These are phyloP conservation scores for Philaenus spumarius DNA, from an alignment of 1,140 invertebrate species.

Conservation along the genomic window DNA sequence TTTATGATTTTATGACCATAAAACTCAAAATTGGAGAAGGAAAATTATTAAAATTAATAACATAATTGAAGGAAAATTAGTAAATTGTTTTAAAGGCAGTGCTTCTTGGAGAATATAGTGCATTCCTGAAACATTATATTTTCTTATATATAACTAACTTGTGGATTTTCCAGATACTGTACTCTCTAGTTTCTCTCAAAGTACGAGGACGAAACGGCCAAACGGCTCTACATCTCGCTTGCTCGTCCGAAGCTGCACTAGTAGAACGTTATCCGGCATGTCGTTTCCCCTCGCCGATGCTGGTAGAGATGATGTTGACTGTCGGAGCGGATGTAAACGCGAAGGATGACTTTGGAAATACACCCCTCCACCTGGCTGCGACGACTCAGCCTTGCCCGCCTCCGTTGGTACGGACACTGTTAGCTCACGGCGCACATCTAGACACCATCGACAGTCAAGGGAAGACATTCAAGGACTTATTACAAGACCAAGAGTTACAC, in stretches of 20 bases:
- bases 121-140: no score
- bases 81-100: no score
- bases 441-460: constrained; percentile 77
- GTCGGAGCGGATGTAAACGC: constrained; percentile 76
- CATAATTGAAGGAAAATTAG: no score
- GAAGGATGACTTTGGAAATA: constrained; percentile 70
- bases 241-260: constrained; percentile 50
- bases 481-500: constrained; percentile 52
- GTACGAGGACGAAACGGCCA: constrained; percentile 53
- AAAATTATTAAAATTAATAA: no score
- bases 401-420: constrained; percentile 54
- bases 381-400: constrained; percentile 49
- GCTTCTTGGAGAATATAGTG: no score
- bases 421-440: constrained; percentile 76
- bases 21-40: no score
- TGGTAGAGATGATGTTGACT: constrained; percentile 69
- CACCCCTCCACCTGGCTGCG: constrained; percentile 62
- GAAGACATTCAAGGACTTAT: constrained; percentile 64
- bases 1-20: no score
- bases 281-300: constrained; percentile 55
- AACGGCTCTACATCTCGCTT: constrained; percentile 78
- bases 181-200: constrained; percentile 29
- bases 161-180: constrained; percentile 19
- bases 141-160: no score
- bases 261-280: constrained; percentile 63